phyloP scores from a whole-genome alignment of 2,113 vertebrate genomes.

The Kryptolebias marmoratus region DNA sequence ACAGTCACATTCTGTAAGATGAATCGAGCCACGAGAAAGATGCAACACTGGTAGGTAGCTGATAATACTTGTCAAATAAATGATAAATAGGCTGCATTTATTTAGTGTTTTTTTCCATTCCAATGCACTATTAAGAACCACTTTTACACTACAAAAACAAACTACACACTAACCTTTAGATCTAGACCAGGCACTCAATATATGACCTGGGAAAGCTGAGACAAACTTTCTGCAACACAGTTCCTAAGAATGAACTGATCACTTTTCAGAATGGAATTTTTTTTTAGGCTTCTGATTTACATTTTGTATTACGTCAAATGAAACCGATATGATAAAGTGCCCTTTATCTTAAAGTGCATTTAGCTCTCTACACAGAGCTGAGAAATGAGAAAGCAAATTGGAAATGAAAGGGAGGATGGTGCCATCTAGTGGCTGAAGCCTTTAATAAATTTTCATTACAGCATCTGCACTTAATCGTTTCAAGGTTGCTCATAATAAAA shows the following conservation, averaged over 20 bases:
- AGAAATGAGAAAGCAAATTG: slow-evolving; percentile 53
- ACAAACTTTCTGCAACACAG: not conserved
- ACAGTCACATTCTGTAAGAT: slow-evolving; percentile 12
- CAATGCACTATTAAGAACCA: too few species aligned
- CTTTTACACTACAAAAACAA: not conserved
- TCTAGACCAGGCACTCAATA: too few species aligned
- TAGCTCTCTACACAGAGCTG: slow-evolving; percentile 20
- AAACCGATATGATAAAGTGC: slow-evolving; percentile 1
- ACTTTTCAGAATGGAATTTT: not conserved
- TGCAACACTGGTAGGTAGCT: not conserved
- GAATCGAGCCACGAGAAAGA: slow-evolving; percentile 12
- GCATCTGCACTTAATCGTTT: slow-evolving; percentile 32
- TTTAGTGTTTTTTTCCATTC: not conserved
- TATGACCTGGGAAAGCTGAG: not conserved
- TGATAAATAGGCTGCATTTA: not conserved
- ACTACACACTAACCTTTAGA: not conserved
- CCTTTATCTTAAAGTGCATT: slow-evolving; percentile 21
- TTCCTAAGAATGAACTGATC: not conserved
- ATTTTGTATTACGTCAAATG: not conserved
- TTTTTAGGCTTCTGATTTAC: not conserved
- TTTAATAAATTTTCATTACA: slow-evolving; percentile 44
- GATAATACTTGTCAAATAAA: slow-evolving; percentile 8
- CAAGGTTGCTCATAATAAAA: slow-evolving; percentile 63
- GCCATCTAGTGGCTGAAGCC: slow-evolving; percentile 75
- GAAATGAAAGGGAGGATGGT: slow-evolving; percentile 62